Base-by-base conservation (phyloP, 2,797 vertebrate genomes). In the Poeciliopsis turneri region DNA sequence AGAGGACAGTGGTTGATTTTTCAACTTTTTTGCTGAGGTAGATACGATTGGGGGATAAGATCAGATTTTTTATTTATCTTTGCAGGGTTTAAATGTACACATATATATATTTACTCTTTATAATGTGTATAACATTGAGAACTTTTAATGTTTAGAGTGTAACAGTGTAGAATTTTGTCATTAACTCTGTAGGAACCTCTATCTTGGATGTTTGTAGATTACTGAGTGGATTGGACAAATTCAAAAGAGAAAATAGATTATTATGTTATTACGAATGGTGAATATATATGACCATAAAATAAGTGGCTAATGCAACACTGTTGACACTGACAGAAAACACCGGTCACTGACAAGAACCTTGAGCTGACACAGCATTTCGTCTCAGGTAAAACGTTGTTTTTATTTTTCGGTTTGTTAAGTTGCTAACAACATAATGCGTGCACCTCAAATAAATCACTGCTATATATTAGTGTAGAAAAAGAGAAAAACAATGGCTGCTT, bases 321-420 rank as follows among this genome's bases (percentile, higher is more conserved):
- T 81, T 43, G 72, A 7, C 89, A 18, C 68, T 81, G 46, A 78
- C 85, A 96, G 95, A 94, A 92, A 90, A 94, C 94, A 33, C 93
- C 94, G 51, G 5, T 30, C 68, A 87, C 81, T 76, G 77, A 88
- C 28, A 16, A 4, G 74, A 61, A 86, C n/a, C n/a, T 25, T 45
- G 80, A 79, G 7, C 33, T 66, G 55, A 4, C 72, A 28, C 77
- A 87, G 39, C 64, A 74, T 84, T 87, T 72, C 30, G 0, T 86
- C 8, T 96, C 95, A 92, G 95, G 96, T 96, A 88, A 91, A 72
- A 79, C 0, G 69, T 30, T 33, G 43, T 76, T 79, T 64, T 18
- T 33, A 0, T 72, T 66, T 70, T 79, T 10, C 1, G 9, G 7
- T 61, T 47, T 15, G 66, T 33, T 47, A 51, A n/a, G 59, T 45